A percentile compares a stretch with the other conserved stretches of the same genome.
These are phyloP conservation scores for Podotricha telesiphe DNA, from an alignment of 2,888 invertebrate genomes.

Conservation along the genomic window DNA sequence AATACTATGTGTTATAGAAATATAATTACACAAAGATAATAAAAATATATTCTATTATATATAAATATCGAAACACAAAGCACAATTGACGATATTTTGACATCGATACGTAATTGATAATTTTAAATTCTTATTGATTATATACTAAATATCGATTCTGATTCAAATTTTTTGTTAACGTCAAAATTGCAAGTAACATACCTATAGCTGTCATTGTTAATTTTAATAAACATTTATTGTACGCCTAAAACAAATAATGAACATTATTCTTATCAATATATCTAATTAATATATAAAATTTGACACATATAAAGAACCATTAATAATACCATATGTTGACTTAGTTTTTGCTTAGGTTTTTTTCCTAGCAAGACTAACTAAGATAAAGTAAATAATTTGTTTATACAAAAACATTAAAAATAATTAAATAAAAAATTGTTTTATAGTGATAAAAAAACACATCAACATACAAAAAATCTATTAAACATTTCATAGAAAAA, in stretches of 20 bases:
- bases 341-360: too few species aligned
- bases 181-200: not conserved
- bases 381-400: too few species aligned
- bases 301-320: not conserved
- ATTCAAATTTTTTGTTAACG: not conserved
- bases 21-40: not conserved
- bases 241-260: not conserved
- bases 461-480: too few species aligned
- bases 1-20: too few species aligned
- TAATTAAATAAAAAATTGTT: too few species aligned
- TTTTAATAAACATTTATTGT: not conserved
- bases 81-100: constrained; percentile 22
- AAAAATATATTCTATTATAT: not conserved
- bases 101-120: not conserved
- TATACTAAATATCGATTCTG: not conserved
- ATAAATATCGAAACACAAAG: not conserved
- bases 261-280: not conserved
- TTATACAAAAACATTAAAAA: too few species aligned
- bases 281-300: not conserved
- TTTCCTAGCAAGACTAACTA: too few species aligned
- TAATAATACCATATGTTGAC: too few species aligned
- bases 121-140: constrained; percentile 1
- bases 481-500: too few species aligned
- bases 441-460: too few species aligned
- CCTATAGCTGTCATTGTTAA: not conserved